These are phyloP conservation scores for Quadroppia sp. DNA, from an alignment of 2,888 invertebrate species.

Conservation along the genomic window DNA sequence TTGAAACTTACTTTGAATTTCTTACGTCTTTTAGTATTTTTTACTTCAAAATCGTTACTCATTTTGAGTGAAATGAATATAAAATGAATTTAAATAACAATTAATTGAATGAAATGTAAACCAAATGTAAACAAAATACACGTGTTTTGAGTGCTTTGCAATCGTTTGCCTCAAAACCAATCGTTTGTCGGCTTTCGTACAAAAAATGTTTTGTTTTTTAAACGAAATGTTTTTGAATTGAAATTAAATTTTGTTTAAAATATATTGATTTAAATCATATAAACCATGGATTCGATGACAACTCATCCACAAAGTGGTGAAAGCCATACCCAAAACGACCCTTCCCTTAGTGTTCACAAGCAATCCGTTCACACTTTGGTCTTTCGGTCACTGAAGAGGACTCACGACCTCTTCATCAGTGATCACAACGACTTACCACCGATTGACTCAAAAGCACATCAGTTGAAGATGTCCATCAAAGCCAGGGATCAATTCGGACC, in stretches of 20 bases:
- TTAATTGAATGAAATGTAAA: not conserved
- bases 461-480: conserved; percentile 62
- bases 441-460: conserved; percentile 70
- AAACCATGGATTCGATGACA: conserved; percentile 12
- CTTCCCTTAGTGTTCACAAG: conserved; percentile 60
- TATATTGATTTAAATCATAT: not conserved
- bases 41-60: not conserved
- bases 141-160: not conserved
- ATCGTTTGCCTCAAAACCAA: too few relatives aligned
- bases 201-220: not conserved
- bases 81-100: not conserved
- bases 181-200: conserved; percentile 5
- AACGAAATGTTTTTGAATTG: not conserved
- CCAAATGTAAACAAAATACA: not conserved
- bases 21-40: not conserved
- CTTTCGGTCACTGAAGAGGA: conserved; percentile 91
- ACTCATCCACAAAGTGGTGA: not conserved
- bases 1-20: conserved; percentile 1
- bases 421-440: conserved; percentile 82
- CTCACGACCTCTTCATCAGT: conserved; percentile 93
- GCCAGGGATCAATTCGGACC: conserved; percentile 78
- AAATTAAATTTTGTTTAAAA: not conserved
- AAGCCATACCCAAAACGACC: not conserved
- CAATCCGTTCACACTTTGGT: conserved; percentile 96
- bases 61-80: not conserved